These are phyloP conservation scores for Ditylenchus dipsaci DNA, from an alignment of 1,140 invertebrate genomes.

Conservation along the genomic window DNA sequence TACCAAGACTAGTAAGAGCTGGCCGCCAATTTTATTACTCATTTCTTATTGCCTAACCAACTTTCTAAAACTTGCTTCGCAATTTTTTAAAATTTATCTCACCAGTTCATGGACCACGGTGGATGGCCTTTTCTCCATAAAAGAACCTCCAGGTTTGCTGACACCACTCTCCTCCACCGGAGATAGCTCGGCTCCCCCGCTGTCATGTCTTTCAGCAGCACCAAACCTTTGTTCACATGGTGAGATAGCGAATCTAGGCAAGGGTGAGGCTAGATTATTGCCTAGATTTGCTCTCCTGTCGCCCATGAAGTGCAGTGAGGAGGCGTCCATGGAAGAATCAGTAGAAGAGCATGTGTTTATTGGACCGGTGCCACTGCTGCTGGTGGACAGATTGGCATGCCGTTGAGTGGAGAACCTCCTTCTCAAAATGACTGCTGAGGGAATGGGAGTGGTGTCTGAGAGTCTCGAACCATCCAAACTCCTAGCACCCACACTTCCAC, in stretches of 20 bases:
- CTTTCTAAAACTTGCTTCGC: too few relatives aligned
- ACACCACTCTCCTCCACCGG: conserved; percentile 39
- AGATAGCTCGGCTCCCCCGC: conserved; percentile 35
- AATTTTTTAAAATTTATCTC: conserved; percentile 2
- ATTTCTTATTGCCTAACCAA: too few relatives aligned
- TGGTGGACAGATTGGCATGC: conserved; percentile 55
- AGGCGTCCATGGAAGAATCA: conserved; percentile 55
- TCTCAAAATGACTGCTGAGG: conserved; percentile 45
- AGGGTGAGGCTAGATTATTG: conserved; percentile 23
- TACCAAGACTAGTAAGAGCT: too few relatives aligned
- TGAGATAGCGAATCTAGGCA: conserved; percentile 51
- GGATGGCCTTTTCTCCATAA: conserved; percentile 29
- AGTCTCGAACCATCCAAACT: conserved; percentile 15
- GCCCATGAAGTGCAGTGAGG: conserved; percentile 12
- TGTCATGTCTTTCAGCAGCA: neutral
- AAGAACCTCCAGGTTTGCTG: neutral
- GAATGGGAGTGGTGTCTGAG: conserved; percentile 8
- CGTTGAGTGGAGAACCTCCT: conserved; percentile 54
- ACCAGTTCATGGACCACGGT: conserved; percentile 23
- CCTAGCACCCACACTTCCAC: conserved; percentile 21
- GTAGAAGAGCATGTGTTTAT: conserved; percentile 54
- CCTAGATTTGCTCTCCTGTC: neutral
- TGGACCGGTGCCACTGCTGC: conserved; percentile 46
- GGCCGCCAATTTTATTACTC: too few relatives aligned
- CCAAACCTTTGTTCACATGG: conserved; percentile 25